These are phyloP conservation scores for Anodontia alba DNA, from an alignment of 2,888 invertebrate species.

Conservation along the genomic window DNA sequence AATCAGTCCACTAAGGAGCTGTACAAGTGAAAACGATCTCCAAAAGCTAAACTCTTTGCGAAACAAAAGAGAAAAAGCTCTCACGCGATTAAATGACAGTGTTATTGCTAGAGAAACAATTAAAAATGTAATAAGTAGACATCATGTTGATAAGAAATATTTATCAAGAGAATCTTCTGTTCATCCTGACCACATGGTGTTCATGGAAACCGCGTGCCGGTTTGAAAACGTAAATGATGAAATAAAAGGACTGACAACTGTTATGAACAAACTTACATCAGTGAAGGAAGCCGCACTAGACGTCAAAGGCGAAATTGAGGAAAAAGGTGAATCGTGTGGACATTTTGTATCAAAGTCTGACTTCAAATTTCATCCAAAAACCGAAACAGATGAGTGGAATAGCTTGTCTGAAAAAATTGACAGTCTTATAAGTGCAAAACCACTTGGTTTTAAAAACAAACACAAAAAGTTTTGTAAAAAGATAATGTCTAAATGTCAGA, in stretches of 20 bases:
- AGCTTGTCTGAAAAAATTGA: slow-evolving; percentile 74
- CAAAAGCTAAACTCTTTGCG: slow-evolving; percentile 49
- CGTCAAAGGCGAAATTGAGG: slow-evolving; percentile 57
- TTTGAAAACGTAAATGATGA: slow-evolving; percentile 64
- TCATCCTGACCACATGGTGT: slow-evolving; percentile 67
- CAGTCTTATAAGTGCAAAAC: slow-evolving; percentile 42
- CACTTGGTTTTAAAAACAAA: slow-evolving; percentile 32
- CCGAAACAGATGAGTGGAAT: slow-evolving; percentile 73
- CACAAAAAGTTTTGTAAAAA: slow-evolving; percentile 51
- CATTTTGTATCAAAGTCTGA: slow-evolving; percentile 53
- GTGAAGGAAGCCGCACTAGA: slow-evolving; percentile 77
- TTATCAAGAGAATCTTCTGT: slow-evolving; percentile 38
- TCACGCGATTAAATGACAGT: slow-evolving; percentile 54
- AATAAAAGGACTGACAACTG: slow-evolving; percentile 64
- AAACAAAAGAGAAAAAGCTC: slow-evolving; percentile 61
- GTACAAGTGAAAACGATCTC: slow-evolving; percentile 35
- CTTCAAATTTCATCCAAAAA: slow-evolving; percentile 48
- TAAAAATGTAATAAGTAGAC: slow-evolving; percentile 67
- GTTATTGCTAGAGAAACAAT: slow-evolving; percentile 73
- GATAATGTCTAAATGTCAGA: slow-evolving; percentile 47
- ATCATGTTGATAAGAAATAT: slow-evolving; percentile 42
- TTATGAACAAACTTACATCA: slow-evolving; percentile 74
- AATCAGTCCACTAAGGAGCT: slow-evolving; percentile 64
- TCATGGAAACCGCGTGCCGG: slow-evolving; percentile 67
- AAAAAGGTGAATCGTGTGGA: slow-evolving; percentile 55